Conservation (phyloP, 2,888 invertebrate species). For the Anorthoa munda region DNA sequence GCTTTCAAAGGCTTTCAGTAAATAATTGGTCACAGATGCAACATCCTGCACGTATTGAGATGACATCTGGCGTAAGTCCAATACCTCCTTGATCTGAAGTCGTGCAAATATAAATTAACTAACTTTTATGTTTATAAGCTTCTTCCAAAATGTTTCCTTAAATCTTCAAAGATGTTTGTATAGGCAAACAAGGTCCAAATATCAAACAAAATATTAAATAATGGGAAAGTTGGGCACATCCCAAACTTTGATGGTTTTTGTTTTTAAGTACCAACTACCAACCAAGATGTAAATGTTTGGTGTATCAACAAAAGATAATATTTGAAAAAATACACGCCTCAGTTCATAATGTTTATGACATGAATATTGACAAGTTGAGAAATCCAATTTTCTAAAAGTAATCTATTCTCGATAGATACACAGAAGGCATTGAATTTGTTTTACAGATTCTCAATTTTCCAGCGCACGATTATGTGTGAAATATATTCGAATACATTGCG, state of each 20-base stretch:
- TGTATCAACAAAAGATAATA: constrained; percentile 39
- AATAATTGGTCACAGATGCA: constrained; percentile 20
- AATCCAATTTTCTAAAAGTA: constrained; percentile 66
- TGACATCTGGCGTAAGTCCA: constrained; percentile 22
- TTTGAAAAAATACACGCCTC: constrained; percentile 49
- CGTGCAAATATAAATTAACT: constrained; percentile 18
- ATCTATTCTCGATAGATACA: constrained; percentile 55
- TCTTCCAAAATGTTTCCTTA: constrained; percentile 21
- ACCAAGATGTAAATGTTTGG: constrained; percentile 11
- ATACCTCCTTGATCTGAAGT: constrained; percentile 5
- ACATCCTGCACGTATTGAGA: constrained; percentile 20
- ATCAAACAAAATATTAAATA: constrained; percentile 46
- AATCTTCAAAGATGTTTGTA: constrained; percentile 23
- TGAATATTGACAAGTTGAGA: constrained; percentile 65
- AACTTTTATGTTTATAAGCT: constrained; percentile 10
- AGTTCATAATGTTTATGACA: constrained; percentile 63
- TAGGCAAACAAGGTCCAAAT: constrained; percentile 24
- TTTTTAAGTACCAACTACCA: constrained; percentile 25
- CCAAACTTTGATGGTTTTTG: constrained; percentile 54
- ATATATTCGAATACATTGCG: constrained; percentile 42
- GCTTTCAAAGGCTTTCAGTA: constrained; percentile 19
- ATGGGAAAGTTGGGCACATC: constrained; percentile 54
- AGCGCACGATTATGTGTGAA: constrained; percentile 43
- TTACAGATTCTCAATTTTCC: constrained; percentile 61
- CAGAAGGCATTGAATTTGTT: constrained; percentile 59